Conservation (phyloP, 1,140 invertebrate species). For the Lordiphosa collinella region DNA sequence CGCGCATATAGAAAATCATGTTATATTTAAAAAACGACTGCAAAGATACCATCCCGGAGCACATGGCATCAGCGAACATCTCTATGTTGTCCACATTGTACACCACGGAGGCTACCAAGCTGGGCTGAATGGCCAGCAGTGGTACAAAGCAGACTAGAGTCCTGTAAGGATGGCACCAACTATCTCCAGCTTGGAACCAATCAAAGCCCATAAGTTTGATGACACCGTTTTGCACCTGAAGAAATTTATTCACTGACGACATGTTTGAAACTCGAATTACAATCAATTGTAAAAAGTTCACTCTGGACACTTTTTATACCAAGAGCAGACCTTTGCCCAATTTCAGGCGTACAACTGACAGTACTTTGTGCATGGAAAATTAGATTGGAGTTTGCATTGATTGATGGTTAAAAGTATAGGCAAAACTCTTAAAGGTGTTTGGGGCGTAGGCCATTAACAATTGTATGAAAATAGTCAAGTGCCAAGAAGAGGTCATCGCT, state of each 20-base stretch:
- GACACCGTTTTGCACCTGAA: slow-evolving; percentile 23
- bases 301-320: background rate
- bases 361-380: background rate
- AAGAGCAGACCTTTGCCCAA: background rate
- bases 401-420: background rate
- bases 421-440: background rate
- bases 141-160: slow-evolving; percentile 10
- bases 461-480: no score
- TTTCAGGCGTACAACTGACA: background rate
- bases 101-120: no score
- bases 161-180: slow-evolving; percentile 33
- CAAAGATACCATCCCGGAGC: slow-evolving; percentile 23
- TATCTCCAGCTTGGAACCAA: slow-evolving; percentile 14
- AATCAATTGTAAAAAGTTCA: no score
- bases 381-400: background rate
- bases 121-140: no score
- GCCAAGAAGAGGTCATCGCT: no score
- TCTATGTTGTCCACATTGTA: no score
- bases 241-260: slow-evolving; percentile 14
- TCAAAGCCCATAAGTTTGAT: slow-evolving; percentile 25
- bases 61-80: slow-evolving; percentile 30
- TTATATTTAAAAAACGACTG: slow-evolving; percentile 35
- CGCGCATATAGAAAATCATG: no score
- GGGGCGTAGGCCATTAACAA: background rate
- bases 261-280: background rate